Base-by-base conservation (phyloP, 2,797 vertebrate species). In the Picus viridis region DNA sequence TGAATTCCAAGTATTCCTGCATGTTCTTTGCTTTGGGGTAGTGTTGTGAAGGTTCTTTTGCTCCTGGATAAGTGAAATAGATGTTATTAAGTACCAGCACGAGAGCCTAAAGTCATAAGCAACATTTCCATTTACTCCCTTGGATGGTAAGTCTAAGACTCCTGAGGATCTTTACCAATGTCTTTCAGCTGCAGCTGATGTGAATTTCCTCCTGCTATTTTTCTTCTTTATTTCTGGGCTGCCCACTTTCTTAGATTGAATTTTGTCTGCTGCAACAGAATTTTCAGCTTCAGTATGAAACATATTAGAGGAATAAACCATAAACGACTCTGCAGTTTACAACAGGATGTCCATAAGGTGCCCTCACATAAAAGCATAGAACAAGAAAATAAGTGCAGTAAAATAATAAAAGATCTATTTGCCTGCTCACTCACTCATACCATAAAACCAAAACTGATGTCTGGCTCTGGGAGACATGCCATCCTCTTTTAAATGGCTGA, bases 371-470 rank as follows among this genome's bases (percentile, higher is more conserved):
- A 87, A 92, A 87, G 27, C 72, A 65, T 4, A 83, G 59, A 83
- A 86, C 74, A 88, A 92, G 82, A 65, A 93, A 94, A 80, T 56
- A 80, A 93, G 47, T 30, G 20, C 78, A 85, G 53, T 92, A 89
- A 94, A 94, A 93, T 85, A 90, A 81, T 89, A 85, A 93, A 93
- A 75, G 73, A 41, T 62, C 72, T 74, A 30, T 90, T 78, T 90
- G 47, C 10, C 39, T 83, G 15, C 39, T 91, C 1, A 0, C 41
- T 90, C 61, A 62, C 59, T 87, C 51, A 54, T 77, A 57, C 32
- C 59, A 30, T 92, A 80, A 94, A 87, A 36, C 32, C 59, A 72
- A 90, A 88, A 77, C n/a, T 22, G 45, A 41, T 30, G 16, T 36
- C 63, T 93, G 59, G 30, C 53, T 94, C 63, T 85, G 69, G 56